phyloP scores from a whole-genome alignment of 2,113 vertebrate genomes.

The Lophius piscatorius region DNA sequence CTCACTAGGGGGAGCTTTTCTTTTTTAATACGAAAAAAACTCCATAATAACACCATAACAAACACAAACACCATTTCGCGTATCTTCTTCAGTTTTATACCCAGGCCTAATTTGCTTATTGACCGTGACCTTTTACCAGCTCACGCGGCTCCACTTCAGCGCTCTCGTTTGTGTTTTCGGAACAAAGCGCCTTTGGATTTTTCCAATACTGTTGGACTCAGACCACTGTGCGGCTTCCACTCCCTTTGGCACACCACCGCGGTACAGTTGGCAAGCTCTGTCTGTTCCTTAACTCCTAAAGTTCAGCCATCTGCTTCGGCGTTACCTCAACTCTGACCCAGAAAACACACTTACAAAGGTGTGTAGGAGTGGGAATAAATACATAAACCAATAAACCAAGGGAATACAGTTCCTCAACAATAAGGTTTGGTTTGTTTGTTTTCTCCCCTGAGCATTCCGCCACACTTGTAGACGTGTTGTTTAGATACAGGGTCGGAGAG shows the following conservation, averaged over 20 bases:
- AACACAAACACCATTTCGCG: too few species aligned
- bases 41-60: too few species aligned
- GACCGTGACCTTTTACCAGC: too few species aligned
- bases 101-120: too few species aligned
- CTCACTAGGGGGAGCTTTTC: too few species aligned
- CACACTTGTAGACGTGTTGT: conserved; percentile 36
- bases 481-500: conserved; percentile 34
- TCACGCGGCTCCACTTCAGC: not conserved
- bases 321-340: conserved; percentile 19
- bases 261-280: conserved; percentile 17
- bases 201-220: not conserved
- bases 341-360: conserved; percentile 22
- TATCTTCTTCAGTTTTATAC: too few species aligned
- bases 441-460: too few species aligned
- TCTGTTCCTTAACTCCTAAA: conserved; percentile 18
- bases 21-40: too few species aligned
- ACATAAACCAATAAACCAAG: not conserved
- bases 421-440: too few species aligned
- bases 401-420: not conserved
- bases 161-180: not conserved
- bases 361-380: not conserved
- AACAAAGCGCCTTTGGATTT: not conserved
- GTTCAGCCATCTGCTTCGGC: conserved; percentile 47
- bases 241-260: conserved; percentile 30
- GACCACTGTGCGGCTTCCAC: conserved; percentile 7